These are phyloP conservation scores for Drosophila lutescens DNA, from an alignment of 2,888 invertebrate genomes.

Conservation along the genomic window DNA sequence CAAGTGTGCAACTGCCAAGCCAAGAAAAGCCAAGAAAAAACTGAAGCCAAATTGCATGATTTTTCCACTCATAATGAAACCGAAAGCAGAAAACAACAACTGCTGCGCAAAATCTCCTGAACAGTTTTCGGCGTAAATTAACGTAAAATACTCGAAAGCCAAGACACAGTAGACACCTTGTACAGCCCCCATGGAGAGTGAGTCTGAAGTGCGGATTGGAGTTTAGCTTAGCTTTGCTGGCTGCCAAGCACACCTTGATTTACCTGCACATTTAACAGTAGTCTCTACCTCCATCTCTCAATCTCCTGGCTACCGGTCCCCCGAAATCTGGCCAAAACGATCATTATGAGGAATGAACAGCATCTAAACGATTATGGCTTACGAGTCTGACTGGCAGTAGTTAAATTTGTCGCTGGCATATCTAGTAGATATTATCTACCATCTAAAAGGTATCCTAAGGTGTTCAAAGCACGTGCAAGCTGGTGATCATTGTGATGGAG, in stretches of 20 bases:
- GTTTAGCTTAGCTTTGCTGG: constrained; percentile 3
- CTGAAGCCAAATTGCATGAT: constrained; percentile 66
- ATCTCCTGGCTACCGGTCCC: constrained; percentile 33
- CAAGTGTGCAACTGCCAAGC: constrained; percentile 45
- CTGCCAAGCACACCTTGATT: constrained; percentile 35
- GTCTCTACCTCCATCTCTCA: constrained; percentile 13
- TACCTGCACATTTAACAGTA: constrained; percentile 39
- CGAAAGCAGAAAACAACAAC: constrained; percentile 62
- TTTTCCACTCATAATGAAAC: constrained; percentile 75
- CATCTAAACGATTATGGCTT: constrained; percentile 39
- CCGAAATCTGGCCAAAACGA: constrained; percentile 32
- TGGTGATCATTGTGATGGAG: neutral
- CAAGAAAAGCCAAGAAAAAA: constrained; percentile 10
- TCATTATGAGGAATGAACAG: constrained; percentile 42
- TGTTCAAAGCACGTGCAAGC: constrained; percentile 19
- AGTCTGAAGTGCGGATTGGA: constrained; percentile 17
- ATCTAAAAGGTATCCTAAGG: constrained; percentile 21
- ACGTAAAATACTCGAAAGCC: constrained; percentile 57
- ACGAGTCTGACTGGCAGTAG: neutral
- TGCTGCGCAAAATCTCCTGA: constrained; percentile 40
- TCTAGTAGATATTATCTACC: constrained; percentile 35
- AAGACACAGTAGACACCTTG: constrained; percentile 45
- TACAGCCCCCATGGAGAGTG: constrained; percentile 39
- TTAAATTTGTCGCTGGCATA: constrained; percentile 59
- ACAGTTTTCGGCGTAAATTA: constrained; percentile 74